Evolutionary conservation across 2,797 vertebrate species (phyloP), one percentile per base, ranked within the genome.

Genomic region (Amphiprion clarkii): DNA sequence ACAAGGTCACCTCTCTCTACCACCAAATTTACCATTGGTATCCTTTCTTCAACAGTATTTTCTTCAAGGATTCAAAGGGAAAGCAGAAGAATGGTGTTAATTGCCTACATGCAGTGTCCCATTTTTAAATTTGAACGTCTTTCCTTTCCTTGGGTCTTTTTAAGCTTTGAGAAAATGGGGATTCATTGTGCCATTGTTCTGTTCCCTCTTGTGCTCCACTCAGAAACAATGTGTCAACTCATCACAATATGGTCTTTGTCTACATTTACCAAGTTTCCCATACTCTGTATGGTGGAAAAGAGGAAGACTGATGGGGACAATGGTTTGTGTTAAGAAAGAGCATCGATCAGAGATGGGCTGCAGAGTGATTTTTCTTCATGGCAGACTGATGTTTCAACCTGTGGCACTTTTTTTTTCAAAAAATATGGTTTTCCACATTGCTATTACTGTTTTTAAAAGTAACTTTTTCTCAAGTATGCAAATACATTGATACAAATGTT

Each of bases 1-100:
- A 95, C 94, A 95, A 95, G 95, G 94, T 95, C 94, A 95, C 93
- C 92, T 94, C 92, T 92, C 92, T 86, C 90, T 91, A 93, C 93
- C 87, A 92, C 93, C 90, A 93, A 91, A 93, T 94, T 92, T 94
- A 93, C 88, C 82, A 77, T 89, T 88, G 87, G 88, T 94, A 89
- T 93, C 87, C 90, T 93, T 85, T 91, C 88, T 90, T 90, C 89
- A 89, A 92, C 90, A 88, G 87, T 93, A 90, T 93, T 93, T 93
- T 91, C 89, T 88, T 92, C 83, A 78, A 85, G 82, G 87, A 93
- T 93, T 93, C 90, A 93, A 93, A 95, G 89, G 83, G 88, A 93
- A 90, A 88, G 87, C 71, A 85, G 93, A 94, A 94, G 92, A 95
- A 93, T 92, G 87, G 90, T 95, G 94, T 94, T 95, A 95, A 95